Base-by-base conservation (phyloP, 1,140 invertebrate species). In the Lucilia sericata region DNA sequence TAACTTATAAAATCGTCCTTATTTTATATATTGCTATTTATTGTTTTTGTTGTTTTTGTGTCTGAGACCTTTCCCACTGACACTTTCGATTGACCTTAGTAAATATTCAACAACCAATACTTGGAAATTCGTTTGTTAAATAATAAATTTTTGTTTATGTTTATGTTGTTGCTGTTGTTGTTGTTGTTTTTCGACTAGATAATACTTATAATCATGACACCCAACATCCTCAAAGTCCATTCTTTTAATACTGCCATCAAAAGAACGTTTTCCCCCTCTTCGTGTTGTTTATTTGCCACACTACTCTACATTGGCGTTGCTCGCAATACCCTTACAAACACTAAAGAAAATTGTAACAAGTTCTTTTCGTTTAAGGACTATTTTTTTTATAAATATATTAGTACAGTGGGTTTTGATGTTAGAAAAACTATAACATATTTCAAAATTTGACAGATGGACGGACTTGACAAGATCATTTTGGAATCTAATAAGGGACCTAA, bases 91-190 rank as follows among this genome's bases (percentile, higher is more conserved):
- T 25, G 65, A 70, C 65, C 65, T 70, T 70, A 70, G 65, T 70
- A 70, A 70, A 70, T 70, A 70, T 25, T 70, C 19, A 70, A 70
- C 19, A 70, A 19, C 65, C 19, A 25, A 70, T 70, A 70, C 19
- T 70, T 70, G 65, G 10, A 21, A 70, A 70, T 70, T 70, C n/a
- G 21, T 70, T 70, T 70, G n/a, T 70, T 70, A 25, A 70, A 70
- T 21, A 25, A 12, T 21, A 17, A 60, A 60, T 42, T 42, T 42
- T 42, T 60, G 2, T 17, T 60, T 60, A 14, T 60, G 9, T 70
- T n/a, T n/a, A n/a, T 70, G n/a, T 70, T 70, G 65, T 70, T 70
- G 65, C 25, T 70, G n/a, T 70, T 70, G 65, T 70, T 70, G n/a
- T 70, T 70, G 65, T 70, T 70, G 65, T 21, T 70, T n/a, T 70